These are phyloP conservation scores for Oncorhynchus clarkii DNA, from an alignment of 2,113 vertebrate genomes.

Conservation along the genomic window DNA sequence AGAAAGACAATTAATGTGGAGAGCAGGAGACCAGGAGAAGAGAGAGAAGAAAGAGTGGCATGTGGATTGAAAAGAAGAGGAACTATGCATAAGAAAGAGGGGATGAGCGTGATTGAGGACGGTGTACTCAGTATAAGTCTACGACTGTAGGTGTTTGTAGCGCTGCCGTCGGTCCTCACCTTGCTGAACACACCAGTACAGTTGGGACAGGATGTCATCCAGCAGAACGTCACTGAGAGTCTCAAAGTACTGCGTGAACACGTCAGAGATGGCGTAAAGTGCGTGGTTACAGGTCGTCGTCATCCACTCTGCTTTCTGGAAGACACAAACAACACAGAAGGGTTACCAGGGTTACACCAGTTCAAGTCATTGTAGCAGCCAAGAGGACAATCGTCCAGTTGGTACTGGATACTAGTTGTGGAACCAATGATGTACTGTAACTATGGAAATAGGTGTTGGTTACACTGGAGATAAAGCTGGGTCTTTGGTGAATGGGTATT, in stretches of 20 bases:
- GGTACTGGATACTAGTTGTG: too few relatives aligned
- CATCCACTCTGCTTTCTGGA: constrained; percentile 99
- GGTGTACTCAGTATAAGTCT: too few relatives aligned
- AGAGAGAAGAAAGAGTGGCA: not conserved
- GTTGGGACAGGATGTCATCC: constrained; percentile 95
- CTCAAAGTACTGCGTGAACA: constrained; percentile 98
- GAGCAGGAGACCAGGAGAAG: not conserved
- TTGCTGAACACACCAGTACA: constrained; percentile 99
- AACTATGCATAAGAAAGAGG: not conserved
- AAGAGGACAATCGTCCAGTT: too few relatives aligned
- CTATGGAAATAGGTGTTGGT: too few relatives aligned
- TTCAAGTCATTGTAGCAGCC: too few relatives aligned
- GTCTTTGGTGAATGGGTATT: too few relatives aligned
- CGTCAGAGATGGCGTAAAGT: constrained; percentile 97
- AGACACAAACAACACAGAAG: constrained; percentile 16
- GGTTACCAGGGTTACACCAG: not conserved
- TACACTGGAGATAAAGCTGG: too few relatives aligned
- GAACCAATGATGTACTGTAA: too few relatives aligned
- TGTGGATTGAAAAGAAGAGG: not conserved
- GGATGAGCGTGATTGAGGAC: not conserved
- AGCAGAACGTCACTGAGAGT: constrained; percentile 90
- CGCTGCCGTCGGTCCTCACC: constrained; percentile 68
- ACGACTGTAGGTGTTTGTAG: too few relatives aligned
- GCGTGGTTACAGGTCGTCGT: constrained; percentile 98
- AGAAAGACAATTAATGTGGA: not conserved